Percentiles rank a stretch among this genome's conserved stretches.
Conservation (phyloP, 2,113 vertebrate species). For the Leiothrix lutea region DNA sequence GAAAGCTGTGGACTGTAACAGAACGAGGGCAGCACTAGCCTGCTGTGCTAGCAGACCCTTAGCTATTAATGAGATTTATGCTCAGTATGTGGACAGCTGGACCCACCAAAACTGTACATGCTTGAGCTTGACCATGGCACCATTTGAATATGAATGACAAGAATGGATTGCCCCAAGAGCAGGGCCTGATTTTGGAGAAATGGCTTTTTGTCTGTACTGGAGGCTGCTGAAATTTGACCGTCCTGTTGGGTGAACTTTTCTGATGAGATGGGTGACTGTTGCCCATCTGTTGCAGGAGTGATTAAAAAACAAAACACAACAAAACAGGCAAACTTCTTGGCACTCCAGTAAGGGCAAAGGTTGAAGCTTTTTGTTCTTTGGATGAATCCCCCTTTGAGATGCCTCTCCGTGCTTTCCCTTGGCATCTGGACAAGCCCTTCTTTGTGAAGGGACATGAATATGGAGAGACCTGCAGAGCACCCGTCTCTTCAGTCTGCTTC, state of each 20-base stretch:
- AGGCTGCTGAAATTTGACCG: neutral
- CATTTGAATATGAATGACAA: neutral
- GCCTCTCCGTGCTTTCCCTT: neutral
- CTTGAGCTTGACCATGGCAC: neutral
- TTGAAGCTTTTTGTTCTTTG: conserved; percentile 33
- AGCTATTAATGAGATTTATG: neutral
- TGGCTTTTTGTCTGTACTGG: neutral
- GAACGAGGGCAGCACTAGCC: neutral
- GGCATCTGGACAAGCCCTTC: conserved; percentile 10
- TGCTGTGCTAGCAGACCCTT: neutral
- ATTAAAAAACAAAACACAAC: neutral
- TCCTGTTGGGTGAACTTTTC: neutral
- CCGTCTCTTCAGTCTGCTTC: neutral
- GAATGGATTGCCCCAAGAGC: neutral
- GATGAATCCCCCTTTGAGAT: conserved; percentile 45
- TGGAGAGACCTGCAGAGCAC: neutral
- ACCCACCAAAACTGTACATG: neutral
- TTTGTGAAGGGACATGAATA: conserved; percentile 52
- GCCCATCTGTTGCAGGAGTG: neutral
- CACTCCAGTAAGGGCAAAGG: conserved; percentile 7
- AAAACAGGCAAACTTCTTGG: neutral
- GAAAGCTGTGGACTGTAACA: accelerated
- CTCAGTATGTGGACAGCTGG: neutral
- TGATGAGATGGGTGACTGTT: neutral
- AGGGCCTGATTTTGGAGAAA: neutral